Base-by-base conservation (phyloP, 2,888 invertebrate species). In the Microplitis deprimator region DNA sequence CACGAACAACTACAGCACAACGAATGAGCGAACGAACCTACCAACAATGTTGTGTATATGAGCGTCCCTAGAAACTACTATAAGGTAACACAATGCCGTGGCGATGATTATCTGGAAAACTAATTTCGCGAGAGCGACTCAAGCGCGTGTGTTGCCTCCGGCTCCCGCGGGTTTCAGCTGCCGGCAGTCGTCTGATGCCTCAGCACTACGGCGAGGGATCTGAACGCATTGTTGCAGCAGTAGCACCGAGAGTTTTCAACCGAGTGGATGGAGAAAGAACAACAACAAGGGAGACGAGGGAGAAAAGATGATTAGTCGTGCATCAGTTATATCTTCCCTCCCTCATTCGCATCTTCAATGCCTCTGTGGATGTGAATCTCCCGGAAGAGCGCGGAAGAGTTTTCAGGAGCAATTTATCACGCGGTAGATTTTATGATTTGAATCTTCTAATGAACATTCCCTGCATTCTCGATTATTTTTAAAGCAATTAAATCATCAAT, bases 61-160 rank as follows among this genome's bases (percentile, higher is more conserved):
- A 60, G 40, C 7, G 78, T 77, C 81, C 80, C 77, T 77, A 82
- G 80, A 82, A 85, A 83, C 82, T 83, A 83, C 82, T 61, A 41
- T 20, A 85, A 85, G 81, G 85, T 82, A 83, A 82, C 84, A 89
- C 89, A 89, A 89, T 89, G 87, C 87, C 85, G 86, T 85, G 85
- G 75, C 86, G 89, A 89, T 89, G 88, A 89, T 89, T 89, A 89
- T 89, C 89, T 87, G 87, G 87, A 89, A 89, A 89, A 89, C 89
- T 89, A 89, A 89, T 89, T 89, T 89, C 87, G 86, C 85, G 86
- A 85, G 85, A 84, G 85, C 85, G 84, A 77, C 74, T 62, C 17
- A 40, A 68, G 68, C 81, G 83, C 84, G 83, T 79, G 81, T 79
- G 68, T 79, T 79, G 81, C 82, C 81, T 83, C 81, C 78, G 80